phyloP scores from a whole-genome alignment of 2,113 vertebrate genomes.

The Phainopepla nitens region DNA sequence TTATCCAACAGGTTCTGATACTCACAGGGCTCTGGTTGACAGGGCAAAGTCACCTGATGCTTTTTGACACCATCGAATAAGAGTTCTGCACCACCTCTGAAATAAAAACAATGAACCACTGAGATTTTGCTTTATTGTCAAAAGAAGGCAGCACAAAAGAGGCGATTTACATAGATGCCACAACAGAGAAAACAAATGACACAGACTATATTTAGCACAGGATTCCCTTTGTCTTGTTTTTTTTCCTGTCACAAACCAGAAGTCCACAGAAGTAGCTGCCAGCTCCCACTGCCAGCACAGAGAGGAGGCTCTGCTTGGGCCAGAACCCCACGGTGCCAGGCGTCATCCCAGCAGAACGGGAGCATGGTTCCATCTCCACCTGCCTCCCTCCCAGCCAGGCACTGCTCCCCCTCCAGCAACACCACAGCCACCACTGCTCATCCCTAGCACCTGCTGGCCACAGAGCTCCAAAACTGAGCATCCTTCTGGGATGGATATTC shows the following conservation, averaged over 20 bases:
- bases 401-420: background rate
- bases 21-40: conserved; percentile 90
- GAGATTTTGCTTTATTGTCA: conserved; percentile 22
- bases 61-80: conserved; percentile 90
- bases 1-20: conserved; percentile 60
- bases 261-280: background rate
- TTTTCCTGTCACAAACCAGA: background rate
- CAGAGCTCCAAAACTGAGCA: background rate
- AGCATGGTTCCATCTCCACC: background rate
- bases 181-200: conserved; percentile 47
- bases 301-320: background rate
- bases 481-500: background rate
- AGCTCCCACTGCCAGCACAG: background rate
- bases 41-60: conserved; percentile 89
- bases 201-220: conserved; percentile 27
- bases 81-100: conserved; percentile 92
- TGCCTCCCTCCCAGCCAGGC: background rate
- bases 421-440: accelerated
- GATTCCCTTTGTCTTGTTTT: conserved; percentile 39
- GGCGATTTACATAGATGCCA: background rate
- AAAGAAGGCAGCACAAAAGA: conserved; percentile 7
- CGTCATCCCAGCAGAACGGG: background rate
- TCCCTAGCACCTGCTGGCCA: background rate
- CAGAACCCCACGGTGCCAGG: conserved; percentile 14
- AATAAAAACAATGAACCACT: conserved; percentile 60